A percentile compares a stretch with the other conserved stretches of the same genome.
These are phyloP conservation scores for Tenebrio molitor DNA, from an alignment of 1,140 invertebrate genomes.

Conservation along the genomic window DNA sequence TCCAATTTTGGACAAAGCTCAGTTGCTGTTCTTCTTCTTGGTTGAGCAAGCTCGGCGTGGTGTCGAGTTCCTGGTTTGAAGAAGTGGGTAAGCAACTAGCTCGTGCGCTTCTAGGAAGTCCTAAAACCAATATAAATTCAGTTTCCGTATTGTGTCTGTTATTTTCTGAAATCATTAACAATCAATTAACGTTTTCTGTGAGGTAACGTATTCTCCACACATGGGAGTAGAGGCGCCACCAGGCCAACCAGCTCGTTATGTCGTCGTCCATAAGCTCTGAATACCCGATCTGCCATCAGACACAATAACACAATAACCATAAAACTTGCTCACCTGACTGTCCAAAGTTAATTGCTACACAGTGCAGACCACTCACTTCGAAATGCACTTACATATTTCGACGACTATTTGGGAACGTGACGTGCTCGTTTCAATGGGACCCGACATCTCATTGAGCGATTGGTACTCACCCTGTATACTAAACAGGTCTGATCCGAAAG, in stretches of 20 bases:
- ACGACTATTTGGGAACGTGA: neutral
- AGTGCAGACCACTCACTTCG: neutral
- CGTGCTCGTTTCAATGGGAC: neutral
- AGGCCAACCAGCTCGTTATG: constrained; percentile 30
- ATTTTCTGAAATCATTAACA: constrained; percentile 40
- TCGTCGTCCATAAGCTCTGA: constrained; percentile 19
- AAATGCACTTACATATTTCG: neutral
- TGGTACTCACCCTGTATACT: too few relatives aligned
- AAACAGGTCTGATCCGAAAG: too few relatives aligned
- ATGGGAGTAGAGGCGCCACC: constrained; percentile 24
- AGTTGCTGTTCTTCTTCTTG: too few relatives aligned
- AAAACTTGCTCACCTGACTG: constrained; percentile 15
- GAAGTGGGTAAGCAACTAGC: too few relatives aligned
- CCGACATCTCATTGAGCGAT: too few relatives aligned
- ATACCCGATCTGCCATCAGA: constrained; percentile 20
- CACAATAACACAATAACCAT: constrained; percentile 17
- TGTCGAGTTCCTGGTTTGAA: too few relatives aligned
- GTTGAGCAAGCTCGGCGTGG: too few relatives aligned
- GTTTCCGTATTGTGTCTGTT: constrained; percentile 28
- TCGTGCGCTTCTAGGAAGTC: constrained; percentile 16
- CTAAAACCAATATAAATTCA: constrained; percentile 24
- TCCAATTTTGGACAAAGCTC: too few relatives aligned
- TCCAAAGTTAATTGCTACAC: constrained; percentile 29
- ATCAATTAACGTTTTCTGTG: constrained; percentile 38
- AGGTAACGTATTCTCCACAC: constrained; percentile 35